phyloP scores from a whole-genome alignment of 2,888 invertebrate species.

The Agrilus cyanescens region DNA sequence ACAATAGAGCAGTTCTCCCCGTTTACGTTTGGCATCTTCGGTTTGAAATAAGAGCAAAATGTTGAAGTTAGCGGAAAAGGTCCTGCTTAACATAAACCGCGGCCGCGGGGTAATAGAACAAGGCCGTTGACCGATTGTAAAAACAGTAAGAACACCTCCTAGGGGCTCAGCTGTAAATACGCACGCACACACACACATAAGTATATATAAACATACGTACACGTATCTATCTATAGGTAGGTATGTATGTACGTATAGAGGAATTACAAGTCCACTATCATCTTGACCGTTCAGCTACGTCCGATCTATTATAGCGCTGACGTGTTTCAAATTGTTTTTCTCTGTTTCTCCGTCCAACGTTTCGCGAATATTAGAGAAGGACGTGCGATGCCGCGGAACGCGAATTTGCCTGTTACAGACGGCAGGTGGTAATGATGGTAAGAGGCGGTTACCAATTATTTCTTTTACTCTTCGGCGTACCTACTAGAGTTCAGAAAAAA shows the following conservation, averaged over 20 bases:
- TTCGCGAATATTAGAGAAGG: no score
- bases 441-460: conserved; percentile 12
- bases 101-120: conserved; percentile 14
- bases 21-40: not conserved
- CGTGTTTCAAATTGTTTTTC: no score
- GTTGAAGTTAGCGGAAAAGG: conserved; percentile 11
- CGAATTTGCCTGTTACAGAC: conserved; percentile 4
- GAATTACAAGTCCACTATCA: conserved; percentile 13
- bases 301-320: conserved; percentile 6
- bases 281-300: conserved; percentile 10
- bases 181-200: no score
- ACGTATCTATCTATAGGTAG: conserved; percentile 12
- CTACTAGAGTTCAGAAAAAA: no score
- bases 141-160: conserved; percentile 5
- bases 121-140: conserved; percentile 18
- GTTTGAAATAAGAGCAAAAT: not conserved
- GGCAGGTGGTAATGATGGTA: conserved; percentile 14
- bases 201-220: not conserved
- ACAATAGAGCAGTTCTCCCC: not conserved
- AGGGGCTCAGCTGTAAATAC: no score
- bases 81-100: conserved; percentile 16
- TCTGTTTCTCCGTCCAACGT: no score
- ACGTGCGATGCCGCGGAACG: not conserved
- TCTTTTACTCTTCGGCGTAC: conserved; percentile 8
- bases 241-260: conserved; percentile 14